phyloP scores from a whole-genome alignment of 2,113 vertebrate species.

The Archocentrus centrarchus region DNA sequence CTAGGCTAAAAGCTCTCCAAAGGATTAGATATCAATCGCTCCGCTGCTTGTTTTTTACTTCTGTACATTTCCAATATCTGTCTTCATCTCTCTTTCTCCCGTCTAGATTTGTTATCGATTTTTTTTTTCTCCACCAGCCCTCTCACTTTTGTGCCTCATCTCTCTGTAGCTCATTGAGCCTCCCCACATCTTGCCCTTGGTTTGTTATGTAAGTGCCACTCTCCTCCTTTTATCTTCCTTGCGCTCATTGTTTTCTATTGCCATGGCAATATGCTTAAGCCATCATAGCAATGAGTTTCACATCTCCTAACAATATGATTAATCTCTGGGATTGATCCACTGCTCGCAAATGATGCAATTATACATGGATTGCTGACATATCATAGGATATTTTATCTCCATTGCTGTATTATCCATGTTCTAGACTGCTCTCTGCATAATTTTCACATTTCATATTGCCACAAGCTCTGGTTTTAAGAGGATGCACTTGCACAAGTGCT shows the following conservation, averaged over 20 bases:
- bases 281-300: constrained; percentile 49
- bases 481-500: constrained; percentile 38
- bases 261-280: constrained; percentile 60
- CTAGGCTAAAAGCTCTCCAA: constrained; percentile 55
- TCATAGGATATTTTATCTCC: constrained; percentile 47
- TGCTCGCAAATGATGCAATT: constrained; percentile 47
- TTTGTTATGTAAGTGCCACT: constrained; percentile 66
- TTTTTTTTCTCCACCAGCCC: constrained; percentile 38
- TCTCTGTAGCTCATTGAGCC: constrained; percentile 30
- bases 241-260: constrained; percentile 57
- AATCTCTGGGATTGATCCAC: constrained; percentile 49
- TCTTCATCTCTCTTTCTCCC: constrained; percentile 54
- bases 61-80: constrained; percentile 54
- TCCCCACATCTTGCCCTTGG: constrained; percentile 47
- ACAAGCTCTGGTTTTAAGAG: constrained; percentile 32
- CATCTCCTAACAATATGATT: constrained; percentile 43
- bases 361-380: constrained; percentile 32
- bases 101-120: constrained; percentile 62
- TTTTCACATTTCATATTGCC: constrained; percentile 49
- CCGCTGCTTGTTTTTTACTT: constrained; percentile 44
- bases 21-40: constrained; percentile 45
- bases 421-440: constrained; percentile 40
- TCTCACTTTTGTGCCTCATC: constrained; percentile 40
- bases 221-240: constrained; percentile 47
- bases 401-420: constrained; percentile 20